Evolutionary conservation across 2,797 vertebrate genomes (phyloP).

Genomic region (Pristis pectinata): DNA sequence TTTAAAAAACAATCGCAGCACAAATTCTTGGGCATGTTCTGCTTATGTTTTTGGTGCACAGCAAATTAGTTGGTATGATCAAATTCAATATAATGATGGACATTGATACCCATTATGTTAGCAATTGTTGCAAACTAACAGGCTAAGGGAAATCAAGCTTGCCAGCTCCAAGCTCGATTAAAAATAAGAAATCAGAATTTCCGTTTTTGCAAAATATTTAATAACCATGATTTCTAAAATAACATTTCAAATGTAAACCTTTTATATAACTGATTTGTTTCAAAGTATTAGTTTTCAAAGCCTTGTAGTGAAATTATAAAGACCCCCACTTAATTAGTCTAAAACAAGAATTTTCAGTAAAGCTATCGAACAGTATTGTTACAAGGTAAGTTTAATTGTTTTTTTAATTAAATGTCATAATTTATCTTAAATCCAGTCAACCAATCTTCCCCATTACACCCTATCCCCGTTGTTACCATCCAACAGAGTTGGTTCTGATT

Average conservation of each 20-base stretch:
- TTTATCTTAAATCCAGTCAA: background rate
- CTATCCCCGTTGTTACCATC: too few relatives aligned
- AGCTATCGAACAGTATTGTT: background rate
- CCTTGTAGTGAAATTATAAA: background rate
- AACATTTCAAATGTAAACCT: background rate
- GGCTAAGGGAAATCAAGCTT: background rate
- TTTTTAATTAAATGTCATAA: background rate
- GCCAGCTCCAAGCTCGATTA: too few relatives aligned
- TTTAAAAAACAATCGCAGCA: background rate
- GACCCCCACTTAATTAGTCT: background rate
- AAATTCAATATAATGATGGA: background rate
- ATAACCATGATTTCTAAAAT: background rate
- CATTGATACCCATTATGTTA: background rate
- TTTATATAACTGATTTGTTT: background rate
- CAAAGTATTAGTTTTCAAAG: background rate
- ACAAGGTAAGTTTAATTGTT: background rate
- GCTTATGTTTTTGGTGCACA: background rate
- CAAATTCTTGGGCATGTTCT: conserved; percentile 21
- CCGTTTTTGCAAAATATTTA: background rate
- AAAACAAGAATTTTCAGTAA: background rate
- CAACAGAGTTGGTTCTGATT: background rate
- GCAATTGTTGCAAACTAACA: background rate
- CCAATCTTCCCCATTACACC: too few relatives aligned
- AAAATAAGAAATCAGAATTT: too few relatives aligned
- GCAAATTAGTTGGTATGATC: background rate